Conservation (phyloP, 2,888 invertebrate genomes). For the Eupelmus urozonus region DNA sequence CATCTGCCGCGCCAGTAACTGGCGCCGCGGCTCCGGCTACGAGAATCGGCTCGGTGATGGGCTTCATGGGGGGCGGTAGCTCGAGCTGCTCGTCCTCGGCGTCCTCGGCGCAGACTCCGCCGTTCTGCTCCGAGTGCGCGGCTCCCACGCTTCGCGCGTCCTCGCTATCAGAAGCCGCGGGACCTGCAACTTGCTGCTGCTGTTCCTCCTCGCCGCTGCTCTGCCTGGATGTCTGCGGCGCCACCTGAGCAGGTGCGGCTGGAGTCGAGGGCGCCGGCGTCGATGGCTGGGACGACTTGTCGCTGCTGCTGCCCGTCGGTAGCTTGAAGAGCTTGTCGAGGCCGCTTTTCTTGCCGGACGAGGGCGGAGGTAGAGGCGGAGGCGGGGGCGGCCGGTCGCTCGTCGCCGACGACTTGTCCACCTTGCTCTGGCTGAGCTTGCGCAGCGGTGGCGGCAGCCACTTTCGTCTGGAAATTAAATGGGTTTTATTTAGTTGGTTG, state of each 20-base stretch:
- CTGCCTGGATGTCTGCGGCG: conserved; percentile 65
- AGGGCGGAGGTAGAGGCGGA: conserved; percentile 72
- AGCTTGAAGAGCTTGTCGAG: conserved; percentile 92
- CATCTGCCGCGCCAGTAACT: conserved; percentile 72
- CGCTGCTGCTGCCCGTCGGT: conserved; percentile 65
- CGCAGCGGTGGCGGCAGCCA: conserved; percentile 93
- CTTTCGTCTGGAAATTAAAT: conserved; percentile 83
- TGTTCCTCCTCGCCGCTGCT: conserved; percentile 53
- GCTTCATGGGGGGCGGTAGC: conserved; percentile 97
- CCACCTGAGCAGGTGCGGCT: conserved; percentile 71
- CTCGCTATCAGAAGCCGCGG: conserved; percentile 32
- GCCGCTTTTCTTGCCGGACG: conserved; percentile 83
- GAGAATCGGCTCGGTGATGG: conserved; percentile 86
- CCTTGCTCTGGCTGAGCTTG: conserved; percentile 92
- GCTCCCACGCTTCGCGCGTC: conserved; percentile 33
- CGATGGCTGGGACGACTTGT: conserved; percentile 69
- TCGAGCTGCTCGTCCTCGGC: conserved; percentile 90
- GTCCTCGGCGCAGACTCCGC: conserved; percentile 87
- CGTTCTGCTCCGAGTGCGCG: conserved; percentile 76
- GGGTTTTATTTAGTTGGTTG: background rate
- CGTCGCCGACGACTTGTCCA: conserved; percentile 83
- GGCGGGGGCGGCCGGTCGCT: conserved; percentile 64
- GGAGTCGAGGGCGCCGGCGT: conserved; percentile 76
- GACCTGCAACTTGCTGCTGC: conserved; percentile 51
- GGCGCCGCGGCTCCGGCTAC: conserved; percentile 68